A percentile compares a stretch with the other conserved stretches of the same genome.
Conservation (phyloP, 2,888 invertebrate genomes). For the Acrocyrtus sp. region DNA sequence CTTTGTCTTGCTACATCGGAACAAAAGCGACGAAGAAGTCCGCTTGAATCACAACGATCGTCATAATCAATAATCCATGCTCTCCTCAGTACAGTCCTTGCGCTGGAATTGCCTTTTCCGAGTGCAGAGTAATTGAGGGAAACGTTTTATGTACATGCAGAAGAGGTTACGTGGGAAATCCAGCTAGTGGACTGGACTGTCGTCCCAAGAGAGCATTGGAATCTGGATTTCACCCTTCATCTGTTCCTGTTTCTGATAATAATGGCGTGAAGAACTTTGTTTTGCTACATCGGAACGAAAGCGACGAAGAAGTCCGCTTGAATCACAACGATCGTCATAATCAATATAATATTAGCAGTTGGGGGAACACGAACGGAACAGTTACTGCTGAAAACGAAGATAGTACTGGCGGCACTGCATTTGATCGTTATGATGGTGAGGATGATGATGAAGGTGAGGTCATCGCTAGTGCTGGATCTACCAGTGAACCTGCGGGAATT, state of each 20-base stretch:
- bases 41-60: too few species aligned
- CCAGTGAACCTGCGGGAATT: not conserved
- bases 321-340: too few species aligned
- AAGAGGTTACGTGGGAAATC: constrained; percentile 44
- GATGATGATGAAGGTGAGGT: constrained; percentile 17
- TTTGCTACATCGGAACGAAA: not conserved
- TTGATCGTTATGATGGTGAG: not conserved
- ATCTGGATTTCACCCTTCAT: too few species aligned
- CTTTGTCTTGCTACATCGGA: too few species aligned
- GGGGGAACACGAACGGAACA: constrained; percentile 1
- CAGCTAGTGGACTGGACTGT: constrained; percentile 44
- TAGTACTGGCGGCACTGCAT: not conserved
- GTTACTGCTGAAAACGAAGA: too few species aligned
- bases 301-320: too few species aligned
- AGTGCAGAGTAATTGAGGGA: constrained; percentile 49
- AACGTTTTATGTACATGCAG: constrained; percentile 42
- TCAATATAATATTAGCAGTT: not conserved
- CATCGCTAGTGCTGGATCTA: not conserved
- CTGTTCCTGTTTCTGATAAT: too few species aligned
- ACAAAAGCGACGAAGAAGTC: too few species aligned
- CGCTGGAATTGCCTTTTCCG: constrained; percentile 37
- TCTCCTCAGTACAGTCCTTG: constrained; percentile 38
- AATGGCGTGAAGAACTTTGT: not conserved
- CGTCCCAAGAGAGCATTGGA: constrained; percentile 38
- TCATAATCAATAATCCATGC: too few species aligned